Evolutionary conservation across 2,797 vertebrate species (phyloP), one percentile per base, ranked within the genome.

Genomic region (Rhabdophis nuchalis): DNA sequence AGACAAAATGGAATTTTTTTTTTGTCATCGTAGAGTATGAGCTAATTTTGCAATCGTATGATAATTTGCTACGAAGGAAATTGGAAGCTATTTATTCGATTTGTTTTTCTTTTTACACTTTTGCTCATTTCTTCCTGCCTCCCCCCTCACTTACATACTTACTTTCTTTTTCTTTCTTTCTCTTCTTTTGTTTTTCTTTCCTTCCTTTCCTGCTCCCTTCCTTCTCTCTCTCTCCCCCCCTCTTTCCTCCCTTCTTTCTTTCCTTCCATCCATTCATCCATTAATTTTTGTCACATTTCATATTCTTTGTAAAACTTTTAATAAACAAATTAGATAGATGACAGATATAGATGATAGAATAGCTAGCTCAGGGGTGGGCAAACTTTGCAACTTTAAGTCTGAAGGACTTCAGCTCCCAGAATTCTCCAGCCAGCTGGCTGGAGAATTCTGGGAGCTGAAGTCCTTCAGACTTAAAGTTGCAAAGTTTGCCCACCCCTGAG

Each of bases 221-320:
- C 3, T 5, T 29, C 11, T 13, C 4, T 13, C 27, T 2, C 1
- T 13, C 5, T 6, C 5, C 0, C 5, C 5, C 5, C 0, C 10
- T 6, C 5, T 1, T 10, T 58, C 8, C 58, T 60, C 10, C 25
- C 2, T 60, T 27, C 11, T 13, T 64, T 64, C 61, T 4, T 29
- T 61, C 27, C 29, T 2, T 64, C 12, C 27, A 29, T 61, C 27
- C 29, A 4, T 29, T 27, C 20, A 25, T 58, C 57, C 7, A 58
- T 9, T 2, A 1, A 29, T 64, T 64, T n/a, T 64, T 2, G 29
- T 64, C n/a, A n/a, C 29, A 64, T n/a, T 64, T n/a, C 61, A n/a
- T n/a, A 11, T 64, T n/a, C 60, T 14, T 64, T 64, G 29, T n/a
- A n/a, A n/a, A 64, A 64, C 29, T n/a, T 64, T 64, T 64, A n/a